phyloP scores from a whole-genome alignment of 2,797 vertebrate genomes.

The Bryconaethiops microstoma region DNA sequence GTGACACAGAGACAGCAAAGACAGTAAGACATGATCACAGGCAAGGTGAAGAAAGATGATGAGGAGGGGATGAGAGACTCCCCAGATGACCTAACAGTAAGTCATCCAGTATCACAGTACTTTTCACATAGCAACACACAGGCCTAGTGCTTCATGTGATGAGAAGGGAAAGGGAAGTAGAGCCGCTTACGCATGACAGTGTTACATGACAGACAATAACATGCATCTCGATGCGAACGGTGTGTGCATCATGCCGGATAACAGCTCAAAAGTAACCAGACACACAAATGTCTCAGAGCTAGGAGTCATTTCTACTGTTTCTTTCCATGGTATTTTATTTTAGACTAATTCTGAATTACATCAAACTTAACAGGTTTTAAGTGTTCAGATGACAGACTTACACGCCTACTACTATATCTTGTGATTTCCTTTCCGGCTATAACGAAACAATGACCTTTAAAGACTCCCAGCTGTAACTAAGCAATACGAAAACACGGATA shows the following conservation, averaged over 20 bases:
- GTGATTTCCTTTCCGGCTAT: neutral
- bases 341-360: neutral
- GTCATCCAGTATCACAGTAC: neutral
- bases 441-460: neutral
- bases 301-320: neutral
- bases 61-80: constrained; percentile 38
- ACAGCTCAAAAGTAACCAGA: neutral
- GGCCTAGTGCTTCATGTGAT: neutral
- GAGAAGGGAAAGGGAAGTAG: neutral
- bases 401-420: neutral
- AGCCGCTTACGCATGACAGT: neutral
- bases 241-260: neutral
- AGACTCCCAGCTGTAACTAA: neutral
- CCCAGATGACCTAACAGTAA: constrained; percentile 51
- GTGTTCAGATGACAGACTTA: neutral
- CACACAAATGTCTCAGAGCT: no score
- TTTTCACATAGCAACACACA: neutral
- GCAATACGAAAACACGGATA: neutral
- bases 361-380: neutral
- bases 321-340: no score
- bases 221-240: neutral
- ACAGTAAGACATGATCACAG: constrained; percentile 86
- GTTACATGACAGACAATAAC: neutral
- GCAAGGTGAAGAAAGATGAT: constrained; percentile 66
- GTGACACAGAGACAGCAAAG: constrained; percentile 84